Evolutionary conservation across 2,888 invertebrate genomes (phyloP), one percentile per base, ranked within the genome.

Genomic region (Oscheius myriophilus): DNA sequence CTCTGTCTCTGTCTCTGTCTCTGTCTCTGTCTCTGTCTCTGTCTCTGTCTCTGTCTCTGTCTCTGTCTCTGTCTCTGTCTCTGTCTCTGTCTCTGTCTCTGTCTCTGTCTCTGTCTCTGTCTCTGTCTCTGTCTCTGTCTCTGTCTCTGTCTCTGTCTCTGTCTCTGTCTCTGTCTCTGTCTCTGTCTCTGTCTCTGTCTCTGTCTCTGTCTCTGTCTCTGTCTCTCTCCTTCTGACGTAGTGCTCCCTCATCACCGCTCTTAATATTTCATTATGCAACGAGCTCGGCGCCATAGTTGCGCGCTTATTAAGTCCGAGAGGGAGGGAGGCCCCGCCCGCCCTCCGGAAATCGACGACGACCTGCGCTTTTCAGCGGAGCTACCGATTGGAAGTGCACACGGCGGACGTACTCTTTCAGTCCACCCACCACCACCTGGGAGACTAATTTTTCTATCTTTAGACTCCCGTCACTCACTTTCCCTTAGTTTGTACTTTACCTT

Each of bases 201-300:
- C 59, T n/a, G 4, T 42, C 1, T 7, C 43, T 45, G 3, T 21
- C 12, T 45, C 21, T 18, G 26, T 41, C 12, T 41, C 4, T 33
- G 39, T 14, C 7, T 33, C 55, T 55, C 41, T 33, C 11, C 52
- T 6, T 3, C 11, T 45, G 18, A 21, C 49, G 33, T 6, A 18
- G 1, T 49, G 1, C 18, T 23, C 11, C 23, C 43, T 58, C 42
- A 61, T 61, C 61, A 46, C 2, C 61, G 21, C 18, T 12, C 49
- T 61, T 61, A 61, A 61, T 61, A 61, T 61, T 61, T 61, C 61
- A 61, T 61, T 61, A 61, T 23, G 61, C 61, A 49, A 61, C 61
- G 46, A 18, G 33, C 46, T 14, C 25, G 16, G 25, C 46, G 59
- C 49, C 46, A 33, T 49, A 61, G 61, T 49, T 46, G 49, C 46